These are phyloP conservation scores for Solenodon paradoxus DNA, from an alignment of 2,113 vertebrate genomes.

Conservation along the genomic window DNA sequence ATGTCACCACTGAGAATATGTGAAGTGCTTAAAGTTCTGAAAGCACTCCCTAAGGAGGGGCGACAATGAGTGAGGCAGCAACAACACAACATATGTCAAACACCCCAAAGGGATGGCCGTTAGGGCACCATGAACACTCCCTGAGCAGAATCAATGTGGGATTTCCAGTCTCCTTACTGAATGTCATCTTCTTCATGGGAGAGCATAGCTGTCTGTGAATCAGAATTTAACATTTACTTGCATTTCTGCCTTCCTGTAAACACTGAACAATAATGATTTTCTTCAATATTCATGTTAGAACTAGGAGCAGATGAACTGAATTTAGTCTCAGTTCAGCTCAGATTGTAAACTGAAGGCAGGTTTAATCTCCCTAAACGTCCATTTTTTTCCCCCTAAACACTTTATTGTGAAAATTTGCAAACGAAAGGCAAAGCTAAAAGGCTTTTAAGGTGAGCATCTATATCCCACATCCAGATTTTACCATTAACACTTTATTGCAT, in stretches of 20 bases:
- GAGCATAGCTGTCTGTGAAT: background rate
- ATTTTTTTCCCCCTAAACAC: background rate
- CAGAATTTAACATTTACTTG: background rate
- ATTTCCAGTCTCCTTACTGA: background rate
- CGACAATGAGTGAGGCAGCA: background rate
- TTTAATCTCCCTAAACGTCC: background rate
- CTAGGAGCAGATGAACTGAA: background rate
- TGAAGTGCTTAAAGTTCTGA: background rate
- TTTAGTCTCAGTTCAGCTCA: background rate
- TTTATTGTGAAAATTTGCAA: background rate
- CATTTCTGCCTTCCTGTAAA: background rate
- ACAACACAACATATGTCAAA: slow-evolving; percentile 34
- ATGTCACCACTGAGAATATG: background rate
- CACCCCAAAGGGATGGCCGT: slow-evolving; percentile 14
- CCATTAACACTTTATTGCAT: background rate
- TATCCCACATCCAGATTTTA: background rate
- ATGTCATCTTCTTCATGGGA: background rate
- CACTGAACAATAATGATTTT: background rate
- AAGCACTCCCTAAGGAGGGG: background rate
- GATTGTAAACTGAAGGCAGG: background rate
- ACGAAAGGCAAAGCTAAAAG: background rate
- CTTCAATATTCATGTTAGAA: background rate
- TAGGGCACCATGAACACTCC: background rate
- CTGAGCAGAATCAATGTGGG: background rate
- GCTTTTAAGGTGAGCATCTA: background rate